Percentiles rank a stretch among this genome's conserved stretches.
phyloP scores from a whole-genome alignment of 2,888 invertebrate genomes.

The Chymomyza fuscimana region DNA sequence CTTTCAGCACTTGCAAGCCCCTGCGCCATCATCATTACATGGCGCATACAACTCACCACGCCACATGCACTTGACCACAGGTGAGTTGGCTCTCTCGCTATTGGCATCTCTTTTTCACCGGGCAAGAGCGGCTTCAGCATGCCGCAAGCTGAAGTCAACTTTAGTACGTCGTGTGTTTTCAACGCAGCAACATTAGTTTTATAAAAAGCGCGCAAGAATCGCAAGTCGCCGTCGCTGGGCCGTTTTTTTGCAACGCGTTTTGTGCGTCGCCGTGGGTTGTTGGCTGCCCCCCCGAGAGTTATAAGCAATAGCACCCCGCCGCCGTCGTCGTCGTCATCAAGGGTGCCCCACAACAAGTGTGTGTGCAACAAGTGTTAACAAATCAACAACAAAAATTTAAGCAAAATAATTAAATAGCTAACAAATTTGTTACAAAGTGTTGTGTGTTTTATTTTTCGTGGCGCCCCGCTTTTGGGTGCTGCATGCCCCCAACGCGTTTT shows the following conservation, averaged over 20 bases:
- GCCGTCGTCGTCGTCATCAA: background rate
- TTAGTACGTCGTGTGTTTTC: conserved; percentile 79
- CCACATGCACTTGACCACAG: conserved; percentile 63
- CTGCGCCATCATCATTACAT: conserved; percentile 46
- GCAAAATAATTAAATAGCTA: background rate
- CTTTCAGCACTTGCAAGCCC: conserved; percentile 9
- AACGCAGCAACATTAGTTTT: conserved; percentile 74
- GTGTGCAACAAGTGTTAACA: conserved; percentile 1
- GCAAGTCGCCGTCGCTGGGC: conserved; percentile 31
- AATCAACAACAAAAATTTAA: background rate
- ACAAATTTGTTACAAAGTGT: background rate
- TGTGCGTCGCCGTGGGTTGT: conserved; percentile 37
- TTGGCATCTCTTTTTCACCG: conserved; percentile 13
- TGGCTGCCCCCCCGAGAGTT: conserved; percentile 14
- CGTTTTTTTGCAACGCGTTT: conserved; percentile 18
- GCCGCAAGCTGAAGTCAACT: conserved; percentile 39
- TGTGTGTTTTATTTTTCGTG: background rate
- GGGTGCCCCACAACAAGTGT: background rate
- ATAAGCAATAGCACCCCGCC: too few relatives aligned
- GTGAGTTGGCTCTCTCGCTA: conserved; percentile 41
- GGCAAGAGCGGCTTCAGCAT: conserved; percentile 17
- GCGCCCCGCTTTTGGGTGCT: conserved; percentile 17
- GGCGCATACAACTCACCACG: conserved; percentile 38
- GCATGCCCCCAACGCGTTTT: conserved; percentile 44
- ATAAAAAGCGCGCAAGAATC: conserved; percentile 58